These are phyloP conservation scores for Aulostomus chinensis DNA, from an alignment of 2,797 vertebrate genomes.

Conservation along the genomic window DNA sequence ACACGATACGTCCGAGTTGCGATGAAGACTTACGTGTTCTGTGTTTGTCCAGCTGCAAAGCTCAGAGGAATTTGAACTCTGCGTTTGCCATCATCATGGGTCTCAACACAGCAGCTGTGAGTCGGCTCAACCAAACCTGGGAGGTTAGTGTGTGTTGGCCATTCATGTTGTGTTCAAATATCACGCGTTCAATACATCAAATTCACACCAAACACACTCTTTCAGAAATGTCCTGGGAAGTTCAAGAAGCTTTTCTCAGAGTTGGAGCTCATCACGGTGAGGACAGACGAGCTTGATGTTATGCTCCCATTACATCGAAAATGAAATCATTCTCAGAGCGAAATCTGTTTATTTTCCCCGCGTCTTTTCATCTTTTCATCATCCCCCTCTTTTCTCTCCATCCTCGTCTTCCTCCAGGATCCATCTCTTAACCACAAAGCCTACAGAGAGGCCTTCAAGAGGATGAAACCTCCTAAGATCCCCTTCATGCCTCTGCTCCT, in stretches of 20 bases:
- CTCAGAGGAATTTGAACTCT: constrained; percentile 95
- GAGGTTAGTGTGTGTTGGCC: constrained; percentile 82
- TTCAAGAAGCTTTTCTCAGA: constrained; percentile 99
- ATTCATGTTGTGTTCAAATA: no score
- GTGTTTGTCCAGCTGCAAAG: constrained; percentile 86
- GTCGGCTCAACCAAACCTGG: constrained; percentile 95
- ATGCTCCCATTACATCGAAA: no score
- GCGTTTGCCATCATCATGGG: constrained; percentile 99
- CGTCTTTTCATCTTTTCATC: no score
- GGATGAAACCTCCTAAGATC: constrained; percentile 98
- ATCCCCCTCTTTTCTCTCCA: no score
- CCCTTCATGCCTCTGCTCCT: constrained; percentile 97
- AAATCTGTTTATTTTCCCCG: no score
- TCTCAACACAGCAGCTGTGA: constrained; percentile 94
- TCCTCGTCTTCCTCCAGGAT: constrained; percentile 88
- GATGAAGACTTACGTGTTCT: neutral
- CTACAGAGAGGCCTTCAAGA: constrained; percentile 96
- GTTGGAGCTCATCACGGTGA: constrained; percentile 96
- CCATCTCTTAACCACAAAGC: constrained; percentile 98
- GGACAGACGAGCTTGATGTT: no score
- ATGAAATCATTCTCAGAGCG: no score
- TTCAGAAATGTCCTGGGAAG: constrained; percentile 97
- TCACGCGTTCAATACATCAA: no score
- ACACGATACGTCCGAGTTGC: neutral
- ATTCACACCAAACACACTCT: no score